Percentiles rank a stretch among this genome's conserved stretches.
Conservation (phyloP, 2,888 invertebrate species). For the Steinernema carpocapsae region DNA sequence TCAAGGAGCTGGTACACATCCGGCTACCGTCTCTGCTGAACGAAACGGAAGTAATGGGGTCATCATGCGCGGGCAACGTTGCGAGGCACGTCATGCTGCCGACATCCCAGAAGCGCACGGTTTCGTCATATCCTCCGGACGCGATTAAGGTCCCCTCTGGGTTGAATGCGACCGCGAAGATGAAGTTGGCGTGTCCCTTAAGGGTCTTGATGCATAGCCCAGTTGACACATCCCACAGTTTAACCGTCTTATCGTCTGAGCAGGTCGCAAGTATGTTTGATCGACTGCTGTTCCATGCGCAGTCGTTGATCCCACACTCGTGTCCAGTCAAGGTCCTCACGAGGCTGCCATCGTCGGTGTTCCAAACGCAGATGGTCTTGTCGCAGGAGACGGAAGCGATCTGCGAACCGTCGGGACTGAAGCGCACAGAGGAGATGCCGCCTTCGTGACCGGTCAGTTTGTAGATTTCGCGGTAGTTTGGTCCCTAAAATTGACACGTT, state of each 20-base stretch:
- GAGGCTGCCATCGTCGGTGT: conserved; percentile 93
- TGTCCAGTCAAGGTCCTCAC: conserved; percentile 89
- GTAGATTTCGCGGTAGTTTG: conserved; percentile 89
- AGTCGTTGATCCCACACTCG: conserved; percentile 95
- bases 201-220: conserved; percentile 95
- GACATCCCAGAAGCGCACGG: conserved; percentile 97
- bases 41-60: conserved; percentile 89
- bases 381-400: conserved; percentile 99
- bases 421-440: conserved; percentile 94
- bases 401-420: conserved; percentile 96
- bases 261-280: conserved; percentile 77
- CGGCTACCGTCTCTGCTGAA: conserved; percentile 83
- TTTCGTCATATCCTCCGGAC: conserved; percentile 98
- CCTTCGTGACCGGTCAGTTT: conserved; percentile 97
- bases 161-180: conserved; percentile 98
- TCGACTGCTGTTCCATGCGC: conserved; percentile 96
- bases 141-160: conserved; percentile 98
- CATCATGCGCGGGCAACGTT: conserved; percentile 97
- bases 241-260: conserved; percentile 92
- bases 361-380: conserved; percentile 97
- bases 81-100: conserved; percentile 93
- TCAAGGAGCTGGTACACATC: conserved; percentile 96
- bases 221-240: conserved; percentile 70
- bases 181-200: conserved; percentile 97
- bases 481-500: no score